phyloP scores from a whole-genome alignment of 2,113 vertebrate genomes.

The Myotis yumanensis region DNA sequence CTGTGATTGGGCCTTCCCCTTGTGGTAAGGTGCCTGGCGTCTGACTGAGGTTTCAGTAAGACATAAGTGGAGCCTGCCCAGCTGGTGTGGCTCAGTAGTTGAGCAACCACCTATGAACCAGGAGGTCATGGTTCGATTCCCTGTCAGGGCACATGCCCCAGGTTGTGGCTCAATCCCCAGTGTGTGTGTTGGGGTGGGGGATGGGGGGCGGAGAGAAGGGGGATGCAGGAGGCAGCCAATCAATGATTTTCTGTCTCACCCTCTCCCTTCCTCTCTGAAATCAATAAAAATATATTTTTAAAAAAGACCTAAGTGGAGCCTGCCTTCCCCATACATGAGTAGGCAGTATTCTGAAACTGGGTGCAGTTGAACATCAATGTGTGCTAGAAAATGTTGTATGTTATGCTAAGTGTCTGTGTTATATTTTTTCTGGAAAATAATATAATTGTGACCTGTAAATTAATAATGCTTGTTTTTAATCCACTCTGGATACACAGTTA shows the following conservation, averaged over 20 bases:
- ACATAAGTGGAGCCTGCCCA: background rate
- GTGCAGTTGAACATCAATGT: rapidly evolving
- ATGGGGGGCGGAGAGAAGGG: too few relatives aligned
- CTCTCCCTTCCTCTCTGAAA: too few relatives aligned
- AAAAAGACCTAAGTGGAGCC: background rate
- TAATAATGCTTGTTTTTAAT: background rate
- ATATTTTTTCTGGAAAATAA: background rate
- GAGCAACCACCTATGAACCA: too few relatives aligned
- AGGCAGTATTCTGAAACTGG: background rate
- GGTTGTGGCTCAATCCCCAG: too few relatives aligned
- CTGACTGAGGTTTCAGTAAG: background rate
- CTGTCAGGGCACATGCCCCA: too few relatives aligned
- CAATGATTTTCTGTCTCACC: too few relatives aligned
- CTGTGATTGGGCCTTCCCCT: background rate
- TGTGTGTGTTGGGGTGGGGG: too few relatives aligned
- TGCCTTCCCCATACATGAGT: background rate
- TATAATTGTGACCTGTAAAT: background rate
- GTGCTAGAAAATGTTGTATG: background rate
- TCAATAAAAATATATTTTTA: too few relatives aligned
- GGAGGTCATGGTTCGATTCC: too few relatives aligned
- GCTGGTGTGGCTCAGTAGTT: too few relatives aligned
- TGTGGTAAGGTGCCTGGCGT: background rate
- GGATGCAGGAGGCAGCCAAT: too few relatives aligned
- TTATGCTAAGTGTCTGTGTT: background rate
- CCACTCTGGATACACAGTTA: background rate